phyloP scores from a whole-genome alignment of 2,888 invertebrate genomes.

The Frankliniella fusca region DNA sequence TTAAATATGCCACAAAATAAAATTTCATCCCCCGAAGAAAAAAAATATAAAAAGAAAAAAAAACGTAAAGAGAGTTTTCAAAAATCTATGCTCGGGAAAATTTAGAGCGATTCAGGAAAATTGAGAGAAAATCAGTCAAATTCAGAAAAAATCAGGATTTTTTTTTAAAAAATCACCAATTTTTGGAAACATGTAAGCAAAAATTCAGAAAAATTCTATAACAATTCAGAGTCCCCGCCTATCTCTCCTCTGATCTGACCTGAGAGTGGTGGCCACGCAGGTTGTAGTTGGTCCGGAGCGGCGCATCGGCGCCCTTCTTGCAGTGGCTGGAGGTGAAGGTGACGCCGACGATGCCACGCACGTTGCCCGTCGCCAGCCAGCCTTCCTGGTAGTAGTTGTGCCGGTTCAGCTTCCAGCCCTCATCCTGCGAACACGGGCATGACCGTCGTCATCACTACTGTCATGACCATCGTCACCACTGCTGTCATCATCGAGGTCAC shows the following conservation, averaged over 20 bases:
- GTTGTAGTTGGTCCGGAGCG: conserved; percentile 92
- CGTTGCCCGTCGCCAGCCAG: conserved; percentile 94
- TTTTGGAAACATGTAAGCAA: no score
- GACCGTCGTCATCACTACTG: no score
- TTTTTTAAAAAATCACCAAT: background rate
- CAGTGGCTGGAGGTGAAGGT: conserved; percentile 94
- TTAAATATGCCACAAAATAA: no score
- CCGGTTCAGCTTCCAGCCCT: conserved; percentile 92
- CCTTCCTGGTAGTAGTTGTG: conserved; percentile 96
- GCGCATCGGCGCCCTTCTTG: conserved; percentile 74
- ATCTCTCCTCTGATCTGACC: conserved; percentile 56
- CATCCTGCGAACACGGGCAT: conserved; percentile 61
- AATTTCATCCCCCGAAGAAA: no score
- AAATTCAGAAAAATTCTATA: background rate
- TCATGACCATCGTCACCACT: no score
- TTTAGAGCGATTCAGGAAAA: background rate
- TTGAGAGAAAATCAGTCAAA: background rate
- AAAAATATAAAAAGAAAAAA: no score
- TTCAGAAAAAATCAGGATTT: background rate
- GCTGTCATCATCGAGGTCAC: background rate
- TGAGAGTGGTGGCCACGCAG: conserved; percentile 93
- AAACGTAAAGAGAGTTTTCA: no score
- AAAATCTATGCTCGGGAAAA: no score
- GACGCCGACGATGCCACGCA: conserved; percentile 89
- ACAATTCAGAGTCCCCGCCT: no score